Evolutionary conservation across 2,888 invertebrate genomes (phyloP).

Genomic region (Serrognathus titanus): DNA sequence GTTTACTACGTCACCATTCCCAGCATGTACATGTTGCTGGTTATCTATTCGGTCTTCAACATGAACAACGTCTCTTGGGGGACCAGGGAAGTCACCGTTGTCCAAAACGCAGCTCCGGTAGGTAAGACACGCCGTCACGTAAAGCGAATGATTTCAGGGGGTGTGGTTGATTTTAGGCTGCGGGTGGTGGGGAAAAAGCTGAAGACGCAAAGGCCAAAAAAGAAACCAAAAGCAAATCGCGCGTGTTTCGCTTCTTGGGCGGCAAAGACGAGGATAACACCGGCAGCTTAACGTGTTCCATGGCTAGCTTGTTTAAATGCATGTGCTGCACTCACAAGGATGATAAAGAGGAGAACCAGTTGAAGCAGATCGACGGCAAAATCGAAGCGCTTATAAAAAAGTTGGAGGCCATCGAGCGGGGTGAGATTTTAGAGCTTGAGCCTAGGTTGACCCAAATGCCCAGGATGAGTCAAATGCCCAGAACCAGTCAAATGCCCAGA

Average conservation of each 20-base stretch:
- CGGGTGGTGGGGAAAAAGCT: not conserved
- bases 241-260: constrained; percentile 41
- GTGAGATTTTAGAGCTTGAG: not conserved
- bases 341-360: constrained; percentile 44
- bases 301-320: constrained; percentile 55
- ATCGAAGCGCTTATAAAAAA: constrained; percentile 32
- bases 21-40: constrained; percentile 89
- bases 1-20: constrained; percentile 91
- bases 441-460: not conserved
- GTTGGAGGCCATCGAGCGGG: constrained; percentile 13
- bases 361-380: constrained; percentile 30
- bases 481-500: not conserved
- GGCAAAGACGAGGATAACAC: constrained; percentile 41
- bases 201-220: constrained; percentile 36
- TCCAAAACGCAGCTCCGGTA: constrained; percentile 53
- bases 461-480: not conserved
- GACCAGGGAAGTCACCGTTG: constrained; percentile 71
- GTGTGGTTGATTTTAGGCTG: too few species aligned
- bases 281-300: constrained; percentile 53
- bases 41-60: constrained; percentile 90
- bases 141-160: constrained; percentile 65
- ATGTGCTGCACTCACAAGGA: constrained; percentile 53
- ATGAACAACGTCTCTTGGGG: constrained; percentile 94
- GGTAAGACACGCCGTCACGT: constrained; percentile 52
- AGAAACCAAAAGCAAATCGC: constrained; percentile 30